These are phyloP conservation scores for Conus betulinus DNA, from an alignment of 1,140 invertebrate species.

Conservation along the genomic window DNA sequence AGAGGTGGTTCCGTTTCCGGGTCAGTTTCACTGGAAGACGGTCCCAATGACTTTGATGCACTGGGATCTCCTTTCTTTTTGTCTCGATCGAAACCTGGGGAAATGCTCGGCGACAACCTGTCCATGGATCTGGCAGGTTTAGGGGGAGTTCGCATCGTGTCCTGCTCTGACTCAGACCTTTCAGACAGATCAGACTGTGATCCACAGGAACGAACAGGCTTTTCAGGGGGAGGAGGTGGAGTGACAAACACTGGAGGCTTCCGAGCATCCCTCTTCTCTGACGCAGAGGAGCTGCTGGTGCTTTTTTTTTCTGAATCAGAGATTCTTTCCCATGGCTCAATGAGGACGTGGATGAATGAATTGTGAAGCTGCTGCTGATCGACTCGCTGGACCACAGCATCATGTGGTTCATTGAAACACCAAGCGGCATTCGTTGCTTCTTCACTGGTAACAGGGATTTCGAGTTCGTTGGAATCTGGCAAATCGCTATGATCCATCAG, in stretches of 20 bases:
- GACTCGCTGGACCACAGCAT: neutral
- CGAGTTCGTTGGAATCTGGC: neutral
- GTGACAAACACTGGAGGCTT: conserved; percentile 30
- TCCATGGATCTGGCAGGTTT: conserved; percentile 1
- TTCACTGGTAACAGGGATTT: neutral
- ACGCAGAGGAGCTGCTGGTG: neutral
- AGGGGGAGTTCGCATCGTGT: neutral
- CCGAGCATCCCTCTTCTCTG: neutral
- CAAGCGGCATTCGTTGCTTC: neutral
- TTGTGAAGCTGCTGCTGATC: too few species aligned
- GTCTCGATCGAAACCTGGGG: neutral
- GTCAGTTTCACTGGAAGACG: conserved; percentile 23
- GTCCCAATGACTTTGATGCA: neutral
- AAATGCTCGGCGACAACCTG: conserved; percentile 14
- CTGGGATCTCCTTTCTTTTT: neutral
- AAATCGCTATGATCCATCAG: neutral
- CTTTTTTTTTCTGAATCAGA: conserved; percentile 13
- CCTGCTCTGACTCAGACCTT: conserved; percentile 3
- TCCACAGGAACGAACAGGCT: conserved; percentile 14
- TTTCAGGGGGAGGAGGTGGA: conserved; percentile 16
- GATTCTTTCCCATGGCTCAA: neutral
- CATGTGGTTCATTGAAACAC: neutral
- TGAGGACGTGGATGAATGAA: neutral
- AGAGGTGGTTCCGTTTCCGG: neutral
- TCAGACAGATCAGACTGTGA: conserved; percentile 33